Conservation (phyloP, 2,113 vertebrate genomes). For the Chroicocephalus ridibundus region DNA sequence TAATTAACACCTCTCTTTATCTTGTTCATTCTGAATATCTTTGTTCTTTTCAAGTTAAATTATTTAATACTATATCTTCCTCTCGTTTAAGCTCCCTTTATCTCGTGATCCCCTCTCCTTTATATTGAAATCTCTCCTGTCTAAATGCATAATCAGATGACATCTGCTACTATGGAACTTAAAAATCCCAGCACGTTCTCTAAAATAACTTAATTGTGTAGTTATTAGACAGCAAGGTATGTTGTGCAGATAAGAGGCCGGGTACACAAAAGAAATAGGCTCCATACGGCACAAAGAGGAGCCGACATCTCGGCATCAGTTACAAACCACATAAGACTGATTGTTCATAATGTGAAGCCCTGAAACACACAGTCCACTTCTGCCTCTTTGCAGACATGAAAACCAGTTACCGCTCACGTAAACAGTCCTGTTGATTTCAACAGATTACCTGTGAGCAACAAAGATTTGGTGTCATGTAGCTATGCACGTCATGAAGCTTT, state of each 20-base stretch:
- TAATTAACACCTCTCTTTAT: conserved; percentile 72
- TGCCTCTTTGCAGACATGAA: neutral
- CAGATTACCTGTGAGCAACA: neutral
- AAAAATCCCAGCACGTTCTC: neutral
- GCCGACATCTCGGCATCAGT: rapidly evolving
- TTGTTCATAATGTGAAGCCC: neutral
- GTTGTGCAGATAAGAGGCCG: neutral
- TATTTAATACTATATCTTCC: conserved; percentile 56
- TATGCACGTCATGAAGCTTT: neutral
- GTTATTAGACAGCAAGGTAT: neutral
- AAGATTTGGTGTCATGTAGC: neutral
- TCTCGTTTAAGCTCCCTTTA: conserved; percentile 64
- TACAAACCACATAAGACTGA: neutral
- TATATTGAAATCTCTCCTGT: conserved; percentile 58
- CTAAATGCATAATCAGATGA: conserved; percentile 45
- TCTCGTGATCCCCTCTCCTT: conserved; percentile 59
- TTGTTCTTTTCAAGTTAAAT: conserved; percentile 64
- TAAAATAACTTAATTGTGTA: neutral
- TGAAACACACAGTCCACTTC: neutral
- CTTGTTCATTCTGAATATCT: conserved; percentile 60
- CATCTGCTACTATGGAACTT: neutral
- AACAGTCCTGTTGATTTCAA: neutral
- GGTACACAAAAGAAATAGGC: neutral
- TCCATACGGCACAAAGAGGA: neutral
- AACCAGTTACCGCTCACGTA: neutral